Base-by-base conservation (phyloP, 1,140 invertebrate genomes). In the Bactericera cockerelli region DNA sequence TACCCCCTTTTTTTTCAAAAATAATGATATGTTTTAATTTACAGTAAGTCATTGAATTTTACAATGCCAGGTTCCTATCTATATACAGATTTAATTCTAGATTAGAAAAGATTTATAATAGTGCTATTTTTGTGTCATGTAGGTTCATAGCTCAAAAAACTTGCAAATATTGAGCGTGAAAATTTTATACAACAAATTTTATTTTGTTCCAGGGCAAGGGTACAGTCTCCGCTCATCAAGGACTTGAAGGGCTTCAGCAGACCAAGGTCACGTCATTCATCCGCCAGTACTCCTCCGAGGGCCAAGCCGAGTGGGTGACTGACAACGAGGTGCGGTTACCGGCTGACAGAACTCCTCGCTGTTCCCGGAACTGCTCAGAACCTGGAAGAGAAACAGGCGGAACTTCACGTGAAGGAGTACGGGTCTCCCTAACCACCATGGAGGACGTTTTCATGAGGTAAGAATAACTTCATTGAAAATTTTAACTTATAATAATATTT, bases 381-480 rank as follows among this genome's bases (percentile, higher is more conserved):
- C 10, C 53, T 64, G 2, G 61, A 62, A 21, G 28, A 59, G n/a
- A 53, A 53, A 10, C 60, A 60, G 26, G 22, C 13, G 1, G 24
- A 57, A 2, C 53, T 63, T 13, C 60, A 59, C 1, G 49, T 63
- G 1, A 63, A 63, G 49, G 63, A 63, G 16, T 65, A 65, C 38
- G 64, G 64, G 10, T 63, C 6, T 56, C 59, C 8, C 33, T 63
- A 21, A 63, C 61, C 8, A 59, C 61, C 10, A 14, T 64, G 24
- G 61, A 64, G 36, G 63, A 64, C 25, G 63, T 64, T 2, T 64
- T 63, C n/a, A 60, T 63, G 58, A 57, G 49, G 63, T 64, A 28
- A 33, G 36, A n/a, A n/a, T n/a, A n/a, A n/a, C n/a, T n/a, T n/a
- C n/a, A n/a, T n/a, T n/a, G n/a, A n/a, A n/a, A n/a, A n/a, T n/a